phyloP scores from a whole-genome alignment of 2,797 vertebrate genomes.

The Halcyon smyrnensis region DNA sequence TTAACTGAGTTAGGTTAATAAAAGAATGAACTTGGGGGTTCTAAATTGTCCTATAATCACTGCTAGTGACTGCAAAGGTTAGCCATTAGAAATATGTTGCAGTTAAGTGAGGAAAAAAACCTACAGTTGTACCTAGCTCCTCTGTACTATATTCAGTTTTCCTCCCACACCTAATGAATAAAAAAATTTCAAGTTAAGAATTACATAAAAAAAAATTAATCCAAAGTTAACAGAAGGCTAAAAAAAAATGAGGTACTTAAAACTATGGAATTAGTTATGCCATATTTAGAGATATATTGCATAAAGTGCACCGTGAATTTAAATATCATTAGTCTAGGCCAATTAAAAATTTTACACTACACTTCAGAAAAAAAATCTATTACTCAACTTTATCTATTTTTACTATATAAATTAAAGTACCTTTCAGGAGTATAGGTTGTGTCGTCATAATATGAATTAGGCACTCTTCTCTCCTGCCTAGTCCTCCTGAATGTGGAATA shows the following conservation, averaged over 20 bases:
- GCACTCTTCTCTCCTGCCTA: conserved; percentile 80
- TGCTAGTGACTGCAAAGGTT: background rate
- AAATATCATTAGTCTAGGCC: background rate
- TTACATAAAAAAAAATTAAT: background rate
- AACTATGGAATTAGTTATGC: background rate
- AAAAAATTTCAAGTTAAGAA: background rate
- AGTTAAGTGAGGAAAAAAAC: background rate
- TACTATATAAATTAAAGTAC: conserved; percentile 71
- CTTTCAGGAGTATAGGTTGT: conserved; percentile 76
- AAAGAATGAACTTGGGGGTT: background rate
- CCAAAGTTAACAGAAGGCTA: background rate
- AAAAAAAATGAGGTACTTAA: background rate
- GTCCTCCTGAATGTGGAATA: conserved; percentile 81
- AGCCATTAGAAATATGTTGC: background rate
- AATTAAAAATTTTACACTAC: conserved; percentile 11
- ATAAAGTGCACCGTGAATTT: conserved; percentile 29
- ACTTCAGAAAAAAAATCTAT: background rate
- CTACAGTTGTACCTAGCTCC: background rate
- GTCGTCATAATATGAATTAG: conserved; percentile 78
- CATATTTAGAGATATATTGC: background rate
- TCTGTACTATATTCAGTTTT: background rate
- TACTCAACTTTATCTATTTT: conserved; percentile 48
- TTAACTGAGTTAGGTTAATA: background rate
- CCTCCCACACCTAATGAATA: background rate
- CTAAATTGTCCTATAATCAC: background rate